Evolutionary conservation across 2,113 vertebrate genomes (phyloP).

Genomic region (Hemiscyllium ocellatum): DNA sequence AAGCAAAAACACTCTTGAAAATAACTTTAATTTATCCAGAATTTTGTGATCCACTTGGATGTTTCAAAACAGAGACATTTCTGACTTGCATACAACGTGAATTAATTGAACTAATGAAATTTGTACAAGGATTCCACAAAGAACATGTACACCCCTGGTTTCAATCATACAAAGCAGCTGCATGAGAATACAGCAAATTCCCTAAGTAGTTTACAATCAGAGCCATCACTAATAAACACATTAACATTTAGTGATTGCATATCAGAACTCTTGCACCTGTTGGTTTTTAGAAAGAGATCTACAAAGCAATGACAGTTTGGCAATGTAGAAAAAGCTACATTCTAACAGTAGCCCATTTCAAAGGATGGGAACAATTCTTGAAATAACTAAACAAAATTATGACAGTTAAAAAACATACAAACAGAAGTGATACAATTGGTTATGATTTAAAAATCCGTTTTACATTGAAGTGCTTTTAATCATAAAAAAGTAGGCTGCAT

Average conservation of each 20-base stretch:
- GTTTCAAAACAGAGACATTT: background rate
- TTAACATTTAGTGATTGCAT: background rate
- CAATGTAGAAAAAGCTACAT: background rate
- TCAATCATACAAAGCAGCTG: background rate
- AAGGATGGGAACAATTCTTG: background rate
- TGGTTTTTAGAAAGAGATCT: background rate
- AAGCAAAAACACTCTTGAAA: background rate
- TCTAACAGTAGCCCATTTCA: background rate
- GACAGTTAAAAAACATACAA: constrained; percentile 18
- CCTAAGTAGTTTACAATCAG: background rate
- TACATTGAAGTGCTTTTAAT: background rate
- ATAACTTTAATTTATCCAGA: background rate
- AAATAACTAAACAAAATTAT: background rate
- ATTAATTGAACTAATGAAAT: background rate
- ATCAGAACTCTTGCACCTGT: background rate
- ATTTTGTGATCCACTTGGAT: background rate
- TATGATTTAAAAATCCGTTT: background rate
- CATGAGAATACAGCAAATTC: background rate
- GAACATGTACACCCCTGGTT: background rate
- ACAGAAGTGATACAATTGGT: background rate
- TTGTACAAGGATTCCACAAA: background rate
- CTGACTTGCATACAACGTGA: background rate
- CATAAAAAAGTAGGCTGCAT: background rate
- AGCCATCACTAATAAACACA: background rate
- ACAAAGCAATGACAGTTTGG: background rate